Evolutionary conservation across 2,113 vertebrate species (phyloP).

Genomic region (Cavia aperea): DNA sequence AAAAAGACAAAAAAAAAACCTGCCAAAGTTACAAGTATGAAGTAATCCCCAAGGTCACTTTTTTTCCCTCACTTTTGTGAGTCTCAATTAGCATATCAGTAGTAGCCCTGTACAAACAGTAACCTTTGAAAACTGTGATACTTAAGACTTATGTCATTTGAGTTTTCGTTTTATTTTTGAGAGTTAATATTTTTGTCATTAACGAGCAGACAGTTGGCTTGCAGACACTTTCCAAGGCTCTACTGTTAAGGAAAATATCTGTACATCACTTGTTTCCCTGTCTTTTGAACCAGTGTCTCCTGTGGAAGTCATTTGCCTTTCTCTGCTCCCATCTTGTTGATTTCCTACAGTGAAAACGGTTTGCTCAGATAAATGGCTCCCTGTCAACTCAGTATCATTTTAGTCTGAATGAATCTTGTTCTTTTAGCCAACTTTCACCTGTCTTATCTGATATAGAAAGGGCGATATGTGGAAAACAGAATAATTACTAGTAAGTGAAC

Average conservation of each 20-base stretch:
- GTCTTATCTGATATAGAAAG: conserved; percentile 20
- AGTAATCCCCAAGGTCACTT: background rate
- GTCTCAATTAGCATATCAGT: background rate
- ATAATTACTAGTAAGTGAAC: background rate
- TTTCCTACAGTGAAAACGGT: background rate
- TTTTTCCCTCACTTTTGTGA: conserved; percentile 12
- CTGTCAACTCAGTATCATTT: background rate
- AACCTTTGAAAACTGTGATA: conserved; percentile 1
- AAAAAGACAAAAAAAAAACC: background rate
- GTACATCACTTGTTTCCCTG: background rate
- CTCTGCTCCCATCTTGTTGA: background rate
- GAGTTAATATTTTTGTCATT: conserved; percentile 39
- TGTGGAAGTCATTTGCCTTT: background rate
- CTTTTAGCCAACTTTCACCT: background rate
- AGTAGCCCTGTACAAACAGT: background rate
- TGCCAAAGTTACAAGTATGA: background rate
- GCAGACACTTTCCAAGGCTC: background rate
- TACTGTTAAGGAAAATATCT: background rate
- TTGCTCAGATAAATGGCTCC: background rate
- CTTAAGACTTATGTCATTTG: background rate
- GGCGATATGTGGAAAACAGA: background rate
- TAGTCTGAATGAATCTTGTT: background rate
- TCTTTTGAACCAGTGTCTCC: background rate
- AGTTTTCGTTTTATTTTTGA: conserved; percentile 20
- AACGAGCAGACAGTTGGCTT: conserved; percentile 15